Percentiles rank a stretch among this genome's conserved stretches.
These are phyloP conservation scores for Andrena minutula DNA, from an alignment of 2,888 invertebrate species.

Conservation along the genomic window DNA sequence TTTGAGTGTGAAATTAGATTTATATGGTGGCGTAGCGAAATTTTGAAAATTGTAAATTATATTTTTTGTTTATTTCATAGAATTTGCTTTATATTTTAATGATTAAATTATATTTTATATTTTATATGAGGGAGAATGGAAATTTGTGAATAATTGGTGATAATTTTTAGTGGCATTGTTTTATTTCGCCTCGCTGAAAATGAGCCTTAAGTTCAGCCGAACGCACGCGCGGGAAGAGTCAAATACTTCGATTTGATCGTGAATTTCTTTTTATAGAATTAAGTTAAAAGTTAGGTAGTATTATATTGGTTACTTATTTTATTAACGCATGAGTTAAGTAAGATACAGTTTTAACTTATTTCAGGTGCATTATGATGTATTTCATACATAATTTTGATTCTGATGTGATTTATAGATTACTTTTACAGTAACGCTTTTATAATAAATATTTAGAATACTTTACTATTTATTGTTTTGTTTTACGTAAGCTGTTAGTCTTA, in stretches of 20 bases:
- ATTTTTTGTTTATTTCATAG: not conserved
- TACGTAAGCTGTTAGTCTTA: no score
- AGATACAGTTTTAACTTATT: not conserved
- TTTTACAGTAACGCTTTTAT: not conserved
- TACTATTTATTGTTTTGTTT: not conserved
- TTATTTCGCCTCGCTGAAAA: not conserved
- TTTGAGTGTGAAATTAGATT: no score
- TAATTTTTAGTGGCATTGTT: not conserved
- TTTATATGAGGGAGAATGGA: not conserved
- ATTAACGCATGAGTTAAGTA: not conserved
- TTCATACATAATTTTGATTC: not conserved
- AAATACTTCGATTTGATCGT: not conserved
- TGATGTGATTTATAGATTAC: not conserved
- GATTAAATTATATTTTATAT: no score
- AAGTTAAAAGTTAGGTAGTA: not conserved
- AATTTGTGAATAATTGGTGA: not conserved
- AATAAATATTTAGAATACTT: not conserved
- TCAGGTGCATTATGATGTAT: no score
- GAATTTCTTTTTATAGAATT: not conserved
- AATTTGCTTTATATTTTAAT: not conserved
- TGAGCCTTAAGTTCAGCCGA: not conserved
- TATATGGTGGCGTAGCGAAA: not conserved
- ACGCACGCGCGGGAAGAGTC: conserved; percentile 17
- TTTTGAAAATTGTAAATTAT: not conserved
- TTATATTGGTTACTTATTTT: not conserved